These are phyloP conservation scores for Apostichopus californicus DNA, from an alignment of 35 echinoderm and acorn worm species.

Conservation along the genomic window DNA sequence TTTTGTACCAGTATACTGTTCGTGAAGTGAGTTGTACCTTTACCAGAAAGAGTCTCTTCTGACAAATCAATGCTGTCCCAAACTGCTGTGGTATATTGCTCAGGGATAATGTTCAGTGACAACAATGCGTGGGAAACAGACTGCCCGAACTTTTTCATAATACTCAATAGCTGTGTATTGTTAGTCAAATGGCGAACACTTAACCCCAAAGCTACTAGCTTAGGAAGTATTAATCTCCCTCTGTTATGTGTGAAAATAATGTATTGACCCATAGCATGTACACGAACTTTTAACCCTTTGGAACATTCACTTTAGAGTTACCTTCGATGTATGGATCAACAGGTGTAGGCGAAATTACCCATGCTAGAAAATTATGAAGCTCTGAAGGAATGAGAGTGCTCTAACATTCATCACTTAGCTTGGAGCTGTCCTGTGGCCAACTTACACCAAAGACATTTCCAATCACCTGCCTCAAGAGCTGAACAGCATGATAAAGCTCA, in stretches of 20 bases:
- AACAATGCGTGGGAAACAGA: conserved; percentile 30
- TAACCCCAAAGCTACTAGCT: background rate
- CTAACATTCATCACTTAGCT: background rate
- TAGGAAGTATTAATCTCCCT: too few species aligned
- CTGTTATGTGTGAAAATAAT: too few species aligned
- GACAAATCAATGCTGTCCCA: conserved; percentile 48
- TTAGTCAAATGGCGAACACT: conserved; percentile 43
- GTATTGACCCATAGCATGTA: too few species aligned
- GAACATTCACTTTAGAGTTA: too few species aligned
- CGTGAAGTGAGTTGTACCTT: conserved; percentile 26
- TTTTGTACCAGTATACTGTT: conserved; percentile 21
- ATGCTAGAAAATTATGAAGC: too few species aligned
- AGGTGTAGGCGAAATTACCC: too few species aligned
- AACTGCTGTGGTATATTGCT: background rate
- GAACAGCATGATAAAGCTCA: background rate
- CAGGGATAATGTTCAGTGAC: background rate
- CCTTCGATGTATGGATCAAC: too few species aligned
- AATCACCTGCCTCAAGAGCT: background rate
- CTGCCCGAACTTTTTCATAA: conserved; percentile 57
- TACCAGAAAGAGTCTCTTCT: conserved; percentile 34
- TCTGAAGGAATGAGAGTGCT: conserved; percentile 22
- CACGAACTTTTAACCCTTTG: too few species aligned
- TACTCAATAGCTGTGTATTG: conserved; percentile 2
- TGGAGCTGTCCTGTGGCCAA: background rate
- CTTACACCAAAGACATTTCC: background rate